These are phyloP conservation scores for Campylomormyrus tamandua DNA, from an alignment of 2,113 vertebrate species.

Conservation along the genomic window DNA sequence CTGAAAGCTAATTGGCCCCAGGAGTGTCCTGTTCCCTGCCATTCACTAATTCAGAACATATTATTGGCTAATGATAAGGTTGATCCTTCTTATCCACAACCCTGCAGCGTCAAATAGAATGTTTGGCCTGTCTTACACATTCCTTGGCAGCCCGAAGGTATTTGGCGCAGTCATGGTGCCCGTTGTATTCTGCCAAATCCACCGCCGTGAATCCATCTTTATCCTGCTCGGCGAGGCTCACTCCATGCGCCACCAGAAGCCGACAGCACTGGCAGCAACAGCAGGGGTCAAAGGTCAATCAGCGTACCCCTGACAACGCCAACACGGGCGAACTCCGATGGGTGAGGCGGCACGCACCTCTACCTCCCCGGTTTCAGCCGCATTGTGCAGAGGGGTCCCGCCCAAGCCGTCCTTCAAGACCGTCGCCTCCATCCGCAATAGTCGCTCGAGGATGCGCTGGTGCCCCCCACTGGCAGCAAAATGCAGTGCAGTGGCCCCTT, in stretches of 20 bases:
- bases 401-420: constrained; percentile 70
- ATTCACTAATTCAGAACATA: background rate
- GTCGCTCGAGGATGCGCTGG: constrained; percentile 61
- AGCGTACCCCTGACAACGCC: background rate
- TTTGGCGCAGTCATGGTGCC: constrained; percentile 65
- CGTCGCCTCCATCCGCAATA: constrained; percentile 63
- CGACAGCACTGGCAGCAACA: constrained; percentile 63
- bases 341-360: constrained; percentile 53
- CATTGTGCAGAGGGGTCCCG: constrained; percentile 75
- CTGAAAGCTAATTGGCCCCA: background rate
- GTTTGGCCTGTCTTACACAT: constrained; percentile 50
- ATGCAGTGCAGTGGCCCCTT: constrained; percentile 74
- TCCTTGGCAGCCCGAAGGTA: constrained; percentile 57
- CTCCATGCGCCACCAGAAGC: constrained; percentile 59
- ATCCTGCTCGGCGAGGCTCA: constrained; percentile 56
- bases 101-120: background rate
- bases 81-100: background rate
- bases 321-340: background rate
- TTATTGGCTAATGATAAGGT: background rate
- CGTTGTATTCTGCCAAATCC: constrained; percentile 70
- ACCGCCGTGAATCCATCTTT: constrained; percentile 66
- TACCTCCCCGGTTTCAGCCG: constrained; percentile 71
- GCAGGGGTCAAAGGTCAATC: constrained; percentile 3
- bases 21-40: background rate
- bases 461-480: constrained; percentile 78